Evolutionary conservation across 2,888 invertebrate species (phyloP).

Genomic region (Mamestra brassicae): DNA sequence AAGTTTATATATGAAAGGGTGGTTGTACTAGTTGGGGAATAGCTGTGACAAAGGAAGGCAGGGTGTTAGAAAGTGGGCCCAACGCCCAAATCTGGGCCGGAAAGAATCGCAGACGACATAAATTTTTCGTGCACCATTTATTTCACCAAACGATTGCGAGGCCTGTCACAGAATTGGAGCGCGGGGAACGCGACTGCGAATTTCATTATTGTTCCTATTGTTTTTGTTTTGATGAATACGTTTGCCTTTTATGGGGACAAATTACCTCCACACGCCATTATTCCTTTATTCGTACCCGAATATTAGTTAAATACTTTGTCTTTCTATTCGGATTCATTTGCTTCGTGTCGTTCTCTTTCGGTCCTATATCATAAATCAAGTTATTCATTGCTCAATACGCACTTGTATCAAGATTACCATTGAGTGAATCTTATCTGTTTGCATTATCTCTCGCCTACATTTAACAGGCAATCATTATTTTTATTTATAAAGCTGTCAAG

Average conservation of each 20-base stretch:
- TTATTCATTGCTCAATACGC: constrained; percentile 52
- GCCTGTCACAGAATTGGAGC: constrained; percentile 73
- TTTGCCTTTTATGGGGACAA: constrained; percentile 55
- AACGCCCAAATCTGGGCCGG: constrained; percentile 72
- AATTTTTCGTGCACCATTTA: constrained; percentile 88
- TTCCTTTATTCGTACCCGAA: constrained; percentile 31
- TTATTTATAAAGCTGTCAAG: constrained; percentile 38
- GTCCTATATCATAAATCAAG: constrained; percentile 39
- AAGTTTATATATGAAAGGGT: constrained; percentile 59
- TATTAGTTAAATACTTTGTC: constrained; percentile 30
- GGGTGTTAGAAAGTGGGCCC: constrained; percentile 51
- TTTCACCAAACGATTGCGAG: constrained; percentile 82
- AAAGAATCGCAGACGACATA: constrained; percentile 80
- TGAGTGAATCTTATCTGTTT: constrained; percentile 39
- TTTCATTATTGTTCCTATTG: constrained; percentile 65
- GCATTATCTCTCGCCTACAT: constrained; percentile 55
- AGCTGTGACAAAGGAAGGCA: constrained; percentile 55
- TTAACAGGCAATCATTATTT: constrained; percentile 29
- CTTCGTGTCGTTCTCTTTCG: constrained; percentile 7
- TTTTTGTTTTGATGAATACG: constrained; percentile 67
- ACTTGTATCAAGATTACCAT: constrained; percentile 48
- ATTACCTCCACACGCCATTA: constrained; percentile 56
- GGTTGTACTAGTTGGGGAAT: constrained; percentile 52
- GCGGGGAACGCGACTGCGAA: constrained; percentile 67
- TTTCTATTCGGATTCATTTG: constrained; percentile 34